phyloP scores from a whole-genome alignment of 2,113 vertebrate genomes.

The Eulacestoma nigropectus region DNA sequence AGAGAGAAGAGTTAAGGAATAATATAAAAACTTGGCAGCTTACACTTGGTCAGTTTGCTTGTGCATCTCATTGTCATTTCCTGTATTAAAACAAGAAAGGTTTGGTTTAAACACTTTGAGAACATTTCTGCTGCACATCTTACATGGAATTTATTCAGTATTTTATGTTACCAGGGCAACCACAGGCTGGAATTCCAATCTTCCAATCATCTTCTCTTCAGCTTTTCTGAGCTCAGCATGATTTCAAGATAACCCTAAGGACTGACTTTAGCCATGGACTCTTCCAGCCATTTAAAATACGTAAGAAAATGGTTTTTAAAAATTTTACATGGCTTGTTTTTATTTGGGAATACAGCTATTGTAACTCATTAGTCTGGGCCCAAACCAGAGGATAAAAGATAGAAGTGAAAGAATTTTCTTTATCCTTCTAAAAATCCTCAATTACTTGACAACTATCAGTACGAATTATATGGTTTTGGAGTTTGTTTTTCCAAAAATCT shows the following conservation, averaged over 20 bases:
- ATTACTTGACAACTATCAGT: background rate
- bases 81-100: conserved; percentile 41
- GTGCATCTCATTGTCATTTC: conserved; percentile 69
- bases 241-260: background rate
- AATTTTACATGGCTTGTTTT: background rate
- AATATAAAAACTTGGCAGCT: conserved; percentile 52
- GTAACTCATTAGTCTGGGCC: background rate
- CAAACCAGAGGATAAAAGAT: background rate
- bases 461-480: background rate
- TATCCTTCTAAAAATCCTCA: background rate
- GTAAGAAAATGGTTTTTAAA: accelerated
- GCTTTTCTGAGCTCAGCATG: background rate
- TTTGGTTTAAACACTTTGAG: background rate
- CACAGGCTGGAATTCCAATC: accelerated
- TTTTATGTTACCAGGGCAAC: background rate
- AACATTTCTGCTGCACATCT: background rate
- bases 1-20: background rate
- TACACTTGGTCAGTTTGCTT: conserved; percentile 84
- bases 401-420: background rate
- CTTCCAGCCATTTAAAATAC: background rate
- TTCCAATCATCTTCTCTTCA: background rate
- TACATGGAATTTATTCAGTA: background rate
- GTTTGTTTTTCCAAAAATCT: background rate
- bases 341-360: background rate
- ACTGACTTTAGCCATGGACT: background rate